These are phyloP conservation scores for Myotis davidii DNA, from an alignment of 2,113 vertebrate species.

Conservation along the genomic window DNA sequence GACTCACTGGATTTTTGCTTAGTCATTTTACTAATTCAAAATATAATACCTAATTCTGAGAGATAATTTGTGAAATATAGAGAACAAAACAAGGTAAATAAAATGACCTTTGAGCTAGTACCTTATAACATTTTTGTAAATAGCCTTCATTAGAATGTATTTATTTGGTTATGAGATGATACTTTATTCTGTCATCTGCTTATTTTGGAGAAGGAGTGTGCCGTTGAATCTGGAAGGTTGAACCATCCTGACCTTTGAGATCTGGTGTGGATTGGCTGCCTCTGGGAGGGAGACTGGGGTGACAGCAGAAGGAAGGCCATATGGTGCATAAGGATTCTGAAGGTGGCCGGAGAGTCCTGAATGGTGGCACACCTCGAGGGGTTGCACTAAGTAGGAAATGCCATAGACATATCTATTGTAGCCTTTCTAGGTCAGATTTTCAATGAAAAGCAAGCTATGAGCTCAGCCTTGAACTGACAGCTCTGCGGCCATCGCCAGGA, in stretches of 20 bases:
- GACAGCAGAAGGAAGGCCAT: background rate
- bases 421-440: background rate
- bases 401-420: background rate
- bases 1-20: background rate
- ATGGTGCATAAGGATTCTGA: background rate
- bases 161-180: background rate
- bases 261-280: background rate
- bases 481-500: background rate
- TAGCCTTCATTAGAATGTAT: background rate
- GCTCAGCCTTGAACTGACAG: background rate
- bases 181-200: background rate
- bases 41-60: background rate
- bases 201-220: background rate
- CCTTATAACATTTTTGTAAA: background rate
- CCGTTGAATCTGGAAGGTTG: background rate
- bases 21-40: conserved; percentile 31
- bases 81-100: background rate
- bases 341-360: background rate
- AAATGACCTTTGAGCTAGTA: background rate
- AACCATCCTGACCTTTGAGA: background rate
- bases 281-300: background rate
- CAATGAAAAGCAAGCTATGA: background rate
- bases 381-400: background rate
- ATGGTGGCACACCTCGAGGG: no score
- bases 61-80: conserved; percentile 21